phyloP scores from a whole-genome alignment of 2,888 invertebrate genomes.

The Drosophila sordidapex region DNA sequence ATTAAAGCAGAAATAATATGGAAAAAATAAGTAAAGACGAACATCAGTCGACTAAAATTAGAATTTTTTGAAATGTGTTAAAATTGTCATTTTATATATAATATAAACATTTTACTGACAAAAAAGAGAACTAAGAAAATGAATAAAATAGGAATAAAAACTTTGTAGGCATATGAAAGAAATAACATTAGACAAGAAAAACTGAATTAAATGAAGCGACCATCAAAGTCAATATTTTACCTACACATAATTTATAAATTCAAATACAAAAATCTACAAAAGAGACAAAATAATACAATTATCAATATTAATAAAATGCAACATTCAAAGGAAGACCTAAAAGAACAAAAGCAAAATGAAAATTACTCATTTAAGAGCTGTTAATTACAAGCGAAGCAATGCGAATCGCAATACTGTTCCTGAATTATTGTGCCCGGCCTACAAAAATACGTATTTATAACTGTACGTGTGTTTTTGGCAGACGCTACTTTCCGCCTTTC shows the following conservation, averaged over 20 bases:
- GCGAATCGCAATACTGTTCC: neutral
- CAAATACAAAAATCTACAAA: neutral
- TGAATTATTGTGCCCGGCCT: neutral
- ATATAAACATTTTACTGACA: neutral
- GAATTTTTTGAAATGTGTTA: neutral
- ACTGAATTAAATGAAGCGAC: neutral
- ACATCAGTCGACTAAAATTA: neutral
- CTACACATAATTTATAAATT: neutral
- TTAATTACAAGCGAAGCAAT: neutral
- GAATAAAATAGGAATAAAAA: neutral
- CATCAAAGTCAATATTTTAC: neutral
- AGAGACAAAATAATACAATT: neutral
- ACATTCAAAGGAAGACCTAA: neutral
- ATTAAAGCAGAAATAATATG: neutral
- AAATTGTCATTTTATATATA: neutral
- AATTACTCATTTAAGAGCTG: neutral
- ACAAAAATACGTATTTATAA: neutral
- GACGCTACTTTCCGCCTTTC: neutral
- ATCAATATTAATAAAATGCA: neutral
- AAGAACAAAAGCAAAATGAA: neutral
- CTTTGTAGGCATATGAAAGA: neutral
- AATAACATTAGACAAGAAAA: neutral
- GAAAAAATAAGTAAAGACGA: neutral
- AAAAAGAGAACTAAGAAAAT: neutral
- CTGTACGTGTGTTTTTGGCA: conserved; percentile 10